Evolutionary conservation across 2,113 vertebrate species (phyloP), one percentile per base, ranked within the genome.

Genomic region (Brienomyrus longianalis): DNA sequence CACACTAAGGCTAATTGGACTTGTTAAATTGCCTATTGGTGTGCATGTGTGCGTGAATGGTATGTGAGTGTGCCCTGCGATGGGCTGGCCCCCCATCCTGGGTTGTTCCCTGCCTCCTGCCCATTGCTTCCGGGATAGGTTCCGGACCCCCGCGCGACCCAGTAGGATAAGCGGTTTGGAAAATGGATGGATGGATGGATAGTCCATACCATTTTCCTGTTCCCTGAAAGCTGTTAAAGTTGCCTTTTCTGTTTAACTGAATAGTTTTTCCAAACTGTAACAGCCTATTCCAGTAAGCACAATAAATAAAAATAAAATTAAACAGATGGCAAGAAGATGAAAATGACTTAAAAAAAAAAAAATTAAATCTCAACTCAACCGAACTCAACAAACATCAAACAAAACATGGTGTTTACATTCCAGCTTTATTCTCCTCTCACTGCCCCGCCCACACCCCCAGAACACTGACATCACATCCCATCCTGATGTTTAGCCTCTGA

Each of bases 271-370:
- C 35, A 39, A 77, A 35, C 6, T 77, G 5, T 77, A 39, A 8
- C 70, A 77, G 13, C 15, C 31, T 39, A 17, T 77, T 77, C 9
- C n/a, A 13, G n/a, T 31, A 31, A 31, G 62, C 3, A 31, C 59
- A 27, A 66, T 77, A 77, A 77, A 77, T 39, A 6, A 5, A 77
- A 10, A 59, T 59, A 59, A 21, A 77, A 77, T 35, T 39, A 77
- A 77, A 77, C 31, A 77, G 35, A 80, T 17, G 74, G 70, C 70
- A 0, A 87, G 93, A 43, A 92, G 50, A 0, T 92, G 90, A 74
- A 84, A 84, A 84, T 43, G 19, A 23, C 83, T 47, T 47, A 17
- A 43, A 83, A 83, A 47, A 84, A 83, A 84, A 48, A 5, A 45
- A 7, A 31, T 1, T 31, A 31, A 31, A 39, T 39, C 39, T 39